These are phyloP conservation scores for Prosopocoilus inquinatus DNA, from an alignment of 2,888 invertebrate species.

Conservation along the genomic window DNA sequence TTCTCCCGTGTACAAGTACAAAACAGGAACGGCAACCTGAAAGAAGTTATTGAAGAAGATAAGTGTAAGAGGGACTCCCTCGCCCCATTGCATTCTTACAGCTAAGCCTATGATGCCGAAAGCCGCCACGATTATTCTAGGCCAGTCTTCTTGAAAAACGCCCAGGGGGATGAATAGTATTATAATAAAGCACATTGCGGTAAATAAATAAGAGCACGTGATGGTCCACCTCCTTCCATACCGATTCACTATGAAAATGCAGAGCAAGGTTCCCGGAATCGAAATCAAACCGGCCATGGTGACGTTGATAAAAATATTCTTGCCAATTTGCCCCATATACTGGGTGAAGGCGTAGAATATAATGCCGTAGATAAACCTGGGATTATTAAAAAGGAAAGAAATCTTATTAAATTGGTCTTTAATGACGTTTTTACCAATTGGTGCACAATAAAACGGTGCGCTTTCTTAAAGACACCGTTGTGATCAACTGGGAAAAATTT, in stretches of 20 bases:
- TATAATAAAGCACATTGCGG: slow-evolving; percentile 53
- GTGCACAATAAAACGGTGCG: slow-evolving; percentile 54
- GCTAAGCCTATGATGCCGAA: slow-evolving; percentile 65
- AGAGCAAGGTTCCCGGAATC: slow-evolving; percentile 56
- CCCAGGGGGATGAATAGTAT: slow-evolving; percentile 55
- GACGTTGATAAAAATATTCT: slow-evolving; percentile 57
- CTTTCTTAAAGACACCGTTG: slow-evolving; percentile 53
- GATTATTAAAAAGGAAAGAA: slow-evolving; percentile 13
- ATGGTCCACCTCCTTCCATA: slow-evolving; percentile 56
- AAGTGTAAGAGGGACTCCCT: not conserved
- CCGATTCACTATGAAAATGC: slow-evolving; percentile 53
- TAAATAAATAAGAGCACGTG: slow-evolving; percentile 51
- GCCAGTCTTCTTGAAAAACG: slow-evolving; percentile 53
- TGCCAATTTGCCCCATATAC: slow-evolving; percentile 57
- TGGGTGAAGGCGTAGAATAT: slow-evolving; percentile 62
- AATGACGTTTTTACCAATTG: slow-evolving; percentile 58
- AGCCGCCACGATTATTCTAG: slow-evolving; percentile 58
- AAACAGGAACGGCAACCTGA: slow-evolving; percentile 57
- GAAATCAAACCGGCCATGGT: slow-evolving; percentile 56
- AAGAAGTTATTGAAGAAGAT: slow-evolving; percentile 27
- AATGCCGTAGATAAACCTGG: slow-evolving; percentile 59
- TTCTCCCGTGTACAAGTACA: slow-evolving; percentile 76
- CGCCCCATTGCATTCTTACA: slow-evolving; percentile 47
- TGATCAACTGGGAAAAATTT: slow-evolving; percentile 52
- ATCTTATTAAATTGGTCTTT: not conserved